Conservation (phyloP, 1,140 invertebrate genomes). For the Zaprionus capensis region DNA sequence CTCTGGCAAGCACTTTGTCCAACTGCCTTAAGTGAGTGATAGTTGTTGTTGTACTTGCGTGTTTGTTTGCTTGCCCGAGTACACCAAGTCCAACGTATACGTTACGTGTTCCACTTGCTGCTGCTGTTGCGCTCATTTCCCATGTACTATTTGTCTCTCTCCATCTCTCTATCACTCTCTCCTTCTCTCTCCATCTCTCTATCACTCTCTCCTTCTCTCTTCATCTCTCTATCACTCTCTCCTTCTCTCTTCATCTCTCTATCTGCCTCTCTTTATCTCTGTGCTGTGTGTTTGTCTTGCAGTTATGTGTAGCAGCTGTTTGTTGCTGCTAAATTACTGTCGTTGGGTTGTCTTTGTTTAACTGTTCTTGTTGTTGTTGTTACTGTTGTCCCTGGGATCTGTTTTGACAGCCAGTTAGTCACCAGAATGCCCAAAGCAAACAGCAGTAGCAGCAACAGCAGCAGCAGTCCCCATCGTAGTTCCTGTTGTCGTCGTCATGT, state of each 20-base stretch:
- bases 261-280: background rate
- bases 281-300: slow-evolving; percentile 60
- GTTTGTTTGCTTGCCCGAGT: slow-evolving; percentile 64
- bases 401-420: slow-evolving; percentile 78
- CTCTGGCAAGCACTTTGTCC: slow-evolving; percentile 54
- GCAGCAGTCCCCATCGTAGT: background rate
- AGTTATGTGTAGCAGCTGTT: slow-evolving; percentile 67
- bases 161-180: background rate
- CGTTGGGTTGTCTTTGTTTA: slow-evolving; percentile 57
- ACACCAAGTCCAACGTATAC: slow-evolving; percentile 45
- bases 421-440: slow-evolving; percentile 45
- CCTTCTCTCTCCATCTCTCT: background rate
- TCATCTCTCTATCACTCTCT: slow-evolving; percentile 1
- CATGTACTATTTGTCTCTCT: slow-evolving; percentile 40
- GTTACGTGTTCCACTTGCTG: slow-evolving; percentile 45
- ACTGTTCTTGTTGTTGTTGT: slow-evolving; percentile 19
- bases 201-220: background rate
- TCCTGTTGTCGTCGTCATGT: slow-evolving; percentile 32
- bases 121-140: slow-evolving; percentile 65
- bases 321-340: slow-evolving; percentile 75
- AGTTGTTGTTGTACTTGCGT: slow-evolving; percentile 64
- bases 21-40: slow-evolving; percentile 81
- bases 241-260: background rate
- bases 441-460: background rate
- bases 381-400: slow-evolving; percentile 31